Evolutionary conservation across 2,888 invertebrate species (phyloP).

Genomic region (Erpobdella octoculata): DNA sequence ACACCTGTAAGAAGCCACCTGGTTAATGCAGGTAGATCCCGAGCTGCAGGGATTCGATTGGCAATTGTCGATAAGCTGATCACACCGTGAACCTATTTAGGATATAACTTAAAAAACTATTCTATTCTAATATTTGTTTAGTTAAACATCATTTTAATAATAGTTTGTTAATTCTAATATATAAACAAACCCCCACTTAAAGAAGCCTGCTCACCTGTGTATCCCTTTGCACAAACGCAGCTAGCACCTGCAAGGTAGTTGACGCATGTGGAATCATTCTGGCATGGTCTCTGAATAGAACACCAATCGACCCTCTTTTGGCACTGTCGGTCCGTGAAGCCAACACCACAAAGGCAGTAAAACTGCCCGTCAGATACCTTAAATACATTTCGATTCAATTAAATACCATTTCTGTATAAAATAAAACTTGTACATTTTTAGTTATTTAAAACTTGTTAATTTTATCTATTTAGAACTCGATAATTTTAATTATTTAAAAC

Average conservation of each 20-base stretch:
- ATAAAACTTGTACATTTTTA: neutral
- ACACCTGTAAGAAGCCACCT: constrained; percentile 38
- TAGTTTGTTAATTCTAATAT: too few species aligned
- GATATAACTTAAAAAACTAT: neutral
- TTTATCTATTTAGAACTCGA: neutral
- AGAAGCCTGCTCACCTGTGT: neutral
- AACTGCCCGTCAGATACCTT: constrained; percentile 17
- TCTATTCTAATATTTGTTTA: too few species aligned
- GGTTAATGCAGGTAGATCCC: constrained; percentile 48
- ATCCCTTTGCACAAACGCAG: constrained; percentile 13
- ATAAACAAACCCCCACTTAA: neutral
- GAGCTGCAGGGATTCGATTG: constrained; percentile 40
- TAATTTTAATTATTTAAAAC: too few species aligned
- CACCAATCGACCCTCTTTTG: constrained; percentile 37
- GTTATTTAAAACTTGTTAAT: neutral
- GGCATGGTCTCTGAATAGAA: constrained; percentile 40
- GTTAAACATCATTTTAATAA: too few species aligned
- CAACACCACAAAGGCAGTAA: constrained; percentile 34
- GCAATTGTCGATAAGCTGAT: constrained; percentile 38
- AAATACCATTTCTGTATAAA: neutral
- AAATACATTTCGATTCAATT: neutral
- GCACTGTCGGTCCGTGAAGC: constrained; percentile 39
- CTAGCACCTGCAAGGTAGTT: neutral
- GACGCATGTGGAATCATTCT: constrained; percentile 40
- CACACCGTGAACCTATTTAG: constrained; percentile 38